Base-by-base conservation (phyloP, 2,888 invertebrate genomes). In the Tortrix viridana region DNA sequence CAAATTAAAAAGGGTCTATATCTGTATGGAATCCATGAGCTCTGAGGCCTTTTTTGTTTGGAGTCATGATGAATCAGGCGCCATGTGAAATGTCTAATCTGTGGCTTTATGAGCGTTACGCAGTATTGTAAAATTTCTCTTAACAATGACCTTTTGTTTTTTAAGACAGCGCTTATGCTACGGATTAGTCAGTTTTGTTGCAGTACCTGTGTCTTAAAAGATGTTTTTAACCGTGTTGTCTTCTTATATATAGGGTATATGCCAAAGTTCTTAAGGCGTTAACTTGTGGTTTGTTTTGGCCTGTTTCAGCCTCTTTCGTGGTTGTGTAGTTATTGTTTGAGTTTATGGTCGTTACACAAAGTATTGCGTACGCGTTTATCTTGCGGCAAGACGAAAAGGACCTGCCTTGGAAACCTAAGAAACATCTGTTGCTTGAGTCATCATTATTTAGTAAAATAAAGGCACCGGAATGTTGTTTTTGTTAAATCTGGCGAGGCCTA, bases 81-180 rank as follows among this genome's bases (percentile, higher is more conserved):
- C 69, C 67, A 20, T 74, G 75, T 68, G 67, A 79, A 74, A 56
- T 67, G 67, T 72, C 58, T 61, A 65, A 65, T 75, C 73, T 73
- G 60, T 14, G 64, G 68, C 69, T 77, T 74, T 72, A 71, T 70
- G 74, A 72, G 69, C 70, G 69, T 78, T 76, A 72, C 68, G 67
- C 61, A 60, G 65, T 65, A 64, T 64, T 49, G 23, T 66, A 54
- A 58, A 60, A 60, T 54, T 50, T 47, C 46, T 52, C 32, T 38
- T 41, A 60, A 60, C 26, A 56, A 52, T 19, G 38, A 32, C 14
- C 53, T 22, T 55, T 58, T 38, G 57, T 53, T 53, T 61, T 26
- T 22, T 32, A 4, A 16, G 32, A 50, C 38, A 47, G 57, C 47
- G 32, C 55, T 55, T 16, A 54, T 22, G 16, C 9, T 18, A 9